Conservation (phyloP, 1,140 invertebrate genomes). For the Magallana ariakensis region DNA sequence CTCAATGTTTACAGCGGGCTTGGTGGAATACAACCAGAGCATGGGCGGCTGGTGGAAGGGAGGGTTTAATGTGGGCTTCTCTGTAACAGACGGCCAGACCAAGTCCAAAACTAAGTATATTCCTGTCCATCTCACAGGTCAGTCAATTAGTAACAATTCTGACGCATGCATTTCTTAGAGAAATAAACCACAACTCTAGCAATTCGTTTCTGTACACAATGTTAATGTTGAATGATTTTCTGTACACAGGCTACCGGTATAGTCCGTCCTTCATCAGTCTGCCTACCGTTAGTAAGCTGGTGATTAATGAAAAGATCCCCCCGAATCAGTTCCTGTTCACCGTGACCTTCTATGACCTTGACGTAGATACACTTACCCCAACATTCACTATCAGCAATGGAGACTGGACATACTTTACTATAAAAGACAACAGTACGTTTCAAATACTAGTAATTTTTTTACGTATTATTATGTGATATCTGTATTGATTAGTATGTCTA, state of each 20-base stretch:
- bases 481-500: background rate
- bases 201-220: no score
- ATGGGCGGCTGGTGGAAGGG: slow-evolving; percentile 17
- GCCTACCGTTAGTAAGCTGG: background rate
- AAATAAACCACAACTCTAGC: no score
- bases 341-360: slow-evolving; percentile 37
- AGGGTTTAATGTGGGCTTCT: slow-evolving; percentile 39
- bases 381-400: slow-evolving; percentile 7
- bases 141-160: background rate
- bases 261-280: slow-evolving; percentile 23
- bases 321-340: slow-evolving; percentile 19
- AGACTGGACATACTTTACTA: slow-evolving; percentile 23
- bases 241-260: slow-evolving; percentile 22
- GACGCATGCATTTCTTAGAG: no score
- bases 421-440: background rate
- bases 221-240: no score
- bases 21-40: background rate
- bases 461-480: no score
- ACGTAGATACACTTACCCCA: background rate
- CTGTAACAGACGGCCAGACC: slow-evolving; percentile 36
- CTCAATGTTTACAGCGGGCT: background rate
- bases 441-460: background rate
- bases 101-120: slow-evolving; percentile 22
- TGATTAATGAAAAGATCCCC: slow-evolving; percentile 36
- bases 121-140: slow-evolving; percentile 23